Percentiles rank a stretch among this genome's conserved stretches.
These are phyloP conservation scores for Labeo calbasu DNA, from an alignment of 2,797 vertebrate genomes.

Conservation along the genomic window DNA sequence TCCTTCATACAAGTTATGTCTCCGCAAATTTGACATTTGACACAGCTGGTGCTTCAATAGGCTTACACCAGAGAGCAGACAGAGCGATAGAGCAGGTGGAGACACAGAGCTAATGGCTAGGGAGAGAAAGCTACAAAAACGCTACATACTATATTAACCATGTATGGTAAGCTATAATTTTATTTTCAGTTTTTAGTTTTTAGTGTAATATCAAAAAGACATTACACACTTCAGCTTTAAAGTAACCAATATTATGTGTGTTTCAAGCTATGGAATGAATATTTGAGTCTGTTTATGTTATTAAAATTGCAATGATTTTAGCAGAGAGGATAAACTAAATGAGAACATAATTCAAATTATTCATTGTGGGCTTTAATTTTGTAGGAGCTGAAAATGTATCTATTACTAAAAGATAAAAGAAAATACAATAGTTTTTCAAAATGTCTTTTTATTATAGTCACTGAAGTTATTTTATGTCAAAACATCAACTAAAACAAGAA, in stretches of 20 bases:
- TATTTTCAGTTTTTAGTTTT: not conserved
- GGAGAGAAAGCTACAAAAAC: not conserved
- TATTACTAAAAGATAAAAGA: not conserved
- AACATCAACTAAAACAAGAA: not conserved
- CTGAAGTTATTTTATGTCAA: not conserved
- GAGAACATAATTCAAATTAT: not conserved
- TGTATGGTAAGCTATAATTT: not conserved
- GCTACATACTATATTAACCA: not conserved
- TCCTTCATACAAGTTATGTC: conserved; percentile 32
- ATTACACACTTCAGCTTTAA: not conserved
- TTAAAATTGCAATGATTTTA: not conserved
- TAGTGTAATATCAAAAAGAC: not conserved
- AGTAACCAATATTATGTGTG: not conserved
- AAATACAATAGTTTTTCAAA: not conserved
- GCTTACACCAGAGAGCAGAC: conserved; percentile 26
- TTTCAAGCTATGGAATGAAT: no score
- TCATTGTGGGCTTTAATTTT: not conserved
- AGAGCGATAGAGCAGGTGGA: not conserved
- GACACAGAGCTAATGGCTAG: not conserved
- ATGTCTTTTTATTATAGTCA: not conserved
- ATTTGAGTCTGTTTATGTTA: not conserved
- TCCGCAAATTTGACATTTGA: conserved; percentile 41
- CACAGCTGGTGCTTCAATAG: conserved; percentile 40
- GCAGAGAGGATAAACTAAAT: not conserved
- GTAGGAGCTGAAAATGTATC: not conserved